Conservation (phyloP, 1,140 invertebrate species). For the Pogonognathellus flavescens region DNA sequence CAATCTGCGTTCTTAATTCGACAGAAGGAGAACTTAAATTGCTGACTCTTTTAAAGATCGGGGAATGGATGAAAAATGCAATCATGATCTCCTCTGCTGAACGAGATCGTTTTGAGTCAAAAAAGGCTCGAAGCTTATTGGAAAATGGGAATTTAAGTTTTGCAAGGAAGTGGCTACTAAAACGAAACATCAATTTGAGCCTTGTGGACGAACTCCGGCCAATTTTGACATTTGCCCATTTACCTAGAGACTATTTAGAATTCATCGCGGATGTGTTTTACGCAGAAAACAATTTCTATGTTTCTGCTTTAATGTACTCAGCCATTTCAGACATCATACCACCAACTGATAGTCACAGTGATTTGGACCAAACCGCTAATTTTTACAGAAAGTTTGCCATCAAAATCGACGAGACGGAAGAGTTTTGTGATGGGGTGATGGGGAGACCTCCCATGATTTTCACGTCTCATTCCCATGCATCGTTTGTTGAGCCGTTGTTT, state of each 20-base stretch:
- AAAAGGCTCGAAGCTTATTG: slow-evolving; percentile 43
- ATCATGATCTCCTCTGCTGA: background rate
- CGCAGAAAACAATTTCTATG: slow-evolving; percentile 32
- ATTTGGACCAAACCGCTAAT: slow-evolving; percentile 36
- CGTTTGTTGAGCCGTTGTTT: background rate
- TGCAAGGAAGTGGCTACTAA: slow-evolving; percentile 39
- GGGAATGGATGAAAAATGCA: slow-evolving; percentile 21
- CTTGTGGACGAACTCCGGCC: background rate
- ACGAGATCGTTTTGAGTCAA: slow-evolving; percentile 13
- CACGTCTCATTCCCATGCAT: background rate
- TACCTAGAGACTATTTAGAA: slow-evolving; percentile 16
- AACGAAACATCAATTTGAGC: background rate
- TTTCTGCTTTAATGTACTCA: slow-evolving; percentile 44
- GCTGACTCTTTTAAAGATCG: slow-evolving; percentile 15
- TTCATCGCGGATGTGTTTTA: slow-evolving; percentile 54
- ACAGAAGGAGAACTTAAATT: background rate
- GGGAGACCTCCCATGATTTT: slow-evolving; percentile 4
- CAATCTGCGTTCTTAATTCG: slow-evolving; percentile 13
- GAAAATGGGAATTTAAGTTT: slow-evolving; percentile 55
- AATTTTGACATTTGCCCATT: slow-evolving; percentile 11
- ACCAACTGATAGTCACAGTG: slow-evolving; percentile 11
- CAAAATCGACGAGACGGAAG: slow-evolving; percentile 51
- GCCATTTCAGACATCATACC: slow-evolving; percentile 41
- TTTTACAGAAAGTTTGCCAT: slow-evolving; percentile 48
- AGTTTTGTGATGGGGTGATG: slow-evolving; percentile 29